Evolutionary conservation across 2,888 invertebrate species (phyloP).

Genomic region (Melanotus villosus): DNA sequence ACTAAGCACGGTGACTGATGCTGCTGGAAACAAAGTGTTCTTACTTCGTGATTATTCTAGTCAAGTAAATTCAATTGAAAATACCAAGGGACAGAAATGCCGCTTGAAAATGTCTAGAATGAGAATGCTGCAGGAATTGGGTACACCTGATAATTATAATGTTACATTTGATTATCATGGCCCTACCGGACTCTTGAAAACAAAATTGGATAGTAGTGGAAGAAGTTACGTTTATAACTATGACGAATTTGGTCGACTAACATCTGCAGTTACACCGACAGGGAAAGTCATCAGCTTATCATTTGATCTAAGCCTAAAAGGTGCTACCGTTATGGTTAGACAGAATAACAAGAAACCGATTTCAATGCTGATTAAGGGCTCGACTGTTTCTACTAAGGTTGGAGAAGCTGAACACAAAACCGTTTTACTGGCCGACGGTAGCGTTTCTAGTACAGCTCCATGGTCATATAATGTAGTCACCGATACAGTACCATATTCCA

Average conservation of each 20-base stretch:
- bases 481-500: constrained; percentile 91
- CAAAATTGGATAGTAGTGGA: constrained; percentile 91
- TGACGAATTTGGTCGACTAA: constrained; percentile 93
- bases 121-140: constrained; percentile 91
- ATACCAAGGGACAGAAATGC: constrained; percentile 93
- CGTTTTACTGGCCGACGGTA: constrained; percentile 85
- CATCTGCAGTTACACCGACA: constrained; percentile 94
- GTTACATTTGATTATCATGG: constrained; percentile 95
- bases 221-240: constrained; percentile 95
- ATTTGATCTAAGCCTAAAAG: constrained; percentile 92
- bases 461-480: constrained; percentile 92
- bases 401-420: constrained; percentile 89
- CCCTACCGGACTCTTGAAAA: constrained; percentile 89
- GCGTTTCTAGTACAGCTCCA: constrained; percentile 84
- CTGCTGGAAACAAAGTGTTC: constrained; percentile 92
- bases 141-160: constrained; percentile 94
- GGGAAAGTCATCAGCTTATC: constrained; percentile 91
- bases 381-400: constrained; percentile 85
- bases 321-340: constrained; percentile 88
- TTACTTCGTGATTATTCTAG: constrained; percentile 86
- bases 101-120: constrained; percentile 92
- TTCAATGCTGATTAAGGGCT: constrained; percentile 89
- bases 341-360: constrained; percentile 88
- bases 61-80: constrained; percentile 94
- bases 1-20: constrained; percentile 92